Evolutionary conservation across 92 coral and sea anemone species (phyloP), one percentile per base, ranked within the genome.

Genomic region (Diadumene lineata): DNA sequence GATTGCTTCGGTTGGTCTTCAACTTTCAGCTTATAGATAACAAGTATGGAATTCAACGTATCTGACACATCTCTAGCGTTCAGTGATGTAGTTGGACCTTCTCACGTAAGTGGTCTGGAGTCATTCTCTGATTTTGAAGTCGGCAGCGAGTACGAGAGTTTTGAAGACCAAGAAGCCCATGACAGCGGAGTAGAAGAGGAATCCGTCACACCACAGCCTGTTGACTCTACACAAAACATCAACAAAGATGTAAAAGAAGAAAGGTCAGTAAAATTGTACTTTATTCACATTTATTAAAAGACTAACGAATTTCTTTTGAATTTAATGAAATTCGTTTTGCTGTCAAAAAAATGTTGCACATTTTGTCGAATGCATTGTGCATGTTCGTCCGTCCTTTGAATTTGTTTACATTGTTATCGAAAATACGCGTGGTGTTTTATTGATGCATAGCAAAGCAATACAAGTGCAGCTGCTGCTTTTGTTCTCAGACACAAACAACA

Each of bases 51-150:
- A 74, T 69, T 91, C 24, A 75, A 91, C 70, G 73, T 91, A 58
- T 87, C 97, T 22, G 88, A 91, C 46, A 96, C 88, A 43, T 94
- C 98, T 7, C 72, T 94, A 63, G 97, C 98, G 23, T 91, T 85
- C 78, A 94, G 98, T 72, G 98, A 94, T 76, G 85, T 91, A 32
- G 89, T 80, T 34, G 87, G 91, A 3, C 98, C 98, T 0, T 94
- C 98, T 30, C 98, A 94, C 74, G 97, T 94, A 24, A 94, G 98
- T 67, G 97, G 90, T 8, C 81, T 94, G 33, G 97, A 91, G 55
- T 94, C 98, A 33, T 94, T 94, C 68, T 94, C 98, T n/a, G 98
- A 94, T 72, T 85, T 94, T 65, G 98, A 94, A 58, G 31, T 62
- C 68, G 76, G 84, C 34, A 91, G 98, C 66, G 96, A 87, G 16